Percentiles rank a stretch among this genome's conserved stretches.
Evolutionary conservation across 2,888 invertebrate species (phyloP).

Genomic region (Callyntrura guangdongensis): DNA sequence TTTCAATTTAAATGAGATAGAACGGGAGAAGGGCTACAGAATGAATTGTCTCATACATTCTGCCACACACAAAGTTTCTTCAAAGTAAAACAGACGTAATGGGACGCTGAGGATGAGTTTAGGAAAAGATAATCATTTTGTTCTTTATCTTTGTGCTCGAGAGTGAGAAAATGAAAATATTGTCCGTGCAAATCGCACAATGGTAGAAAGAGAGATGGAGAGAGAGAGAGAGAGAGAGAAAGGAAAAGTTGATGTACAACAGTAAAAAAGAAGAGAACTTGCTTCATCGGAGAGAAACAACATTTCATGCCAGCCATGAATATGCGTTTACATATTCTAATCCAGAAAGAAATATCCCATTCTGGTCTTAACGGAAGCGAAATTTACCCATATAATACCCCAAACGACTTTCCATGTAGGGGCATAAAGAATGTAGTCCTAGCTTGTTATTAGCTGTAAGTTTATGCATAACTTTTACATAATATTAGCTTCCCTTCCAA

Average conservation of each 20-base stretch:
- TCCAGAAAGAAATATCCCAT: no score
- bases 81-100: slow-evolving; percentile 37
- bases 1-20: slow-evolving; percentile 77
- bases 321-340: background rate
- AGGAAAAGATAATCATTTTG: slow-evolving; percentile 68
- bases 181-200: slow-evolving; percentile 55
- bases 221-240: slow-evolving; percentile 13
- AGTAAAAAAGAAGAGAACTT: background rate
- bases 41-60: slow-evolving; percentile 1
- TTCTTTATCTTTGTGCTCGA: slow-evolving; percentile 65
- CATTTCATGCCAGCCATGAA: background rate
- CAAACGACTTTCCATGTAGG: no score
- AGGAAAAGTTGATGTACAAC: background rate
- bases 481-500: background rate
- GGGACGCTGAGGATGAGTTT: slow-evolving; percentile 50
- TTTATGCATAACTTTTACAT: slow-evolving; percentile 30
- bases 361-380: no score
- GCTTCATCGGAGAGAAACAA: background rate
- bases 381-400: no score
- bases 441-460: no score
- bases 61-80: slow-evolving; percentile 32
- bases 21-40: slow-evolving; percentile 26
- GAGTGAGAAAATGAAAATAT: slow-evolving; percentile 46
- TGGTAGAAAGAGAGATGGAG: background rate
- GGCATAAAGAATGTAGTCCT: no score